Conservation (phyloP, 2,797 vertebrate genomes). For the Tadarida brasiliensis region DNA sequence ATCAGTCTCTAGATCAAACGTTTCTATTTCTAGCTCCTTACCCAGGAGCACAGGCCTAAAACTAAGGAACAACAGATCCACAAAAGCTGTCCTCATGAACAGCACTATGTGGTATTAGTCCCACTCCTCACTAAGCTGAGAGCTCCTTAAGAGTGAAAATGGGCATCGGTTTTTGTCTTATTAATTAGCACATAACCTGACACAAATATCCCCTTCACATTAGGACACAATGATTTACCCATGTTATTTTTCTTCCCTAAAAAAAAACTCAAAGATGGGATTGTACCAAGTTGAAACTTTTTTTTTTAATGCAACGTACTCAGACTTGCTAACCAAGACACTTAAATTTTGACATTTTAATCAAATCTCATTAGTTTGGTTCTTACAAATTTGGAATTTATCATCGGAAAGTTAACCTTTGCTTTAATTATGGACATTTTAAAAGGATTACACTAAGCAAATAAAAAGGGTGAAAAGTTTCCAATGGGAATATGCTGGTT, state of each 20-base stretch:
- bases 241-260: background rate
- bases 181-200: background rate
- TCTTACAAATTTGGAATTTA: slow-evolving; percentile 15
- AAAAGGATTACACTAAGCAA: slow-evolving; percentile 30
- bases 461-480: background rate
- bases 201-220: background rate
- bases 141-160: background rate
- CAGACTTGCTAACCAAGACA: background rate
- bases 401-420: slow-evolving; percentile 3
- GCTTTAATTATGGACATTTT: slow-evolving; percentile 43
- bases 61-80: background rate
- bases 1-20: slow-evolving; percentile 38
- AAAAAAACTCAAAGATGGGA: background rate
- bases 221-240: background rate
- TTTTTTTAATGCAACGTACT: background rate
- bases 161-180: background rate
- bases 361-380: slow-evolving; percentile 7
- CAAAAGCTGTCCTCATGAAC: background rate
- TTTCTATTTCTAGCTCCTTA: slow-evolving; percentile 41
- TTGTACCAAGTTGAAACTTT: background rate
- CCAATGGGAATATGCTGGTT: background rate
- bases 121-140: background rate
- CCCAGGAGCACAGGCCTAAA: background rate
- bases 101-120: background rate
- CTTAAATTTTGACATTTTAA: background rate